Percentiles rank a stretch among this genome's conserved stretches.
These are phyloP conservation scores for Eumacrocentrus americanus DNA, from an alignment of 2,888 invertebrate species.

Conservation along the genomic window DNA sequence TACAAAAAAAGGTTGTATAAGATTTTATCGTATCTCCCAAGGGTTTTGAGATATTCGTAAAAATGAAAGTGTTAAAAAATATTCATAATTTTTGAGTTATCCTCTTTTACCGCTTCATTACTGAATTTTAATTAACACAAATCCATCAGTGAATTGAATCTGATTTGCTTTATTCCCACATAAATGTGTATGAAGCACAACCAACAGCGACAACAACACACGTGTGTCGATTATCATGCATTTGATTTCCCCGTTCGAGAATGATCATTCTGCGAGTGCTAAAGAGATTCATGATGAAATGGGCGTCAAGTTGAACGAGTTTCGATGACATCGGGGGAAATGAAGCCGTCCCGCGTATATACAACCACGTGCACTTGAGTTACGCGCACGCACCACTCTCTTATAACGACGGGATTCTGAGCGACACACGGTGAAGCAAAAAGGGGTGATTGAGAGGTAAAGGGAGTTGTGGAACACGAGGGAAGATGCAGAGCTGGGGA, in stretches of 20 bases:
- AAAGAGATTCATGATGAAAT: slow-evolving; percentile 26
- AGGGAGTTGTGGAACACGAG: slow-evolving; percentile 22
- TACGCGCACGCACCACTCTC: slow-evolving; percentile 16
- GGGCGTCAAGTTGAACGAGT: slow-evolving; percentile 24
- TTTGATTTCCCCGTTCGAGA: not conserved
- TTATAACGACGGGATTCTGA: slow-evolving; percentile 27
- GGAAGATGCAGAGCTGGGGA: slow-evolving; percentile 6
- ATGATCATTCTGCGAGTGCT: slow-evolving; percentile 23
- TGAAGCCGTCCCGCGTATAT: slow-evolving; percentile 34
- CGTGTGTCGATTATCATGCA: slow-evolving; percentile 18
- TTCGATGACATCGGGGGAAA: slow-evolving; percentile 41
- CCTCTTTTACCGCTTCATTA: too few relatives aligned
- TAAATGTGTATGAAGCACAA: not conserved
- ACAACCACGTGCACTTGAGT: slow-evolving; percentile 27
- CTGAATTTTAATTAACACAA: slow-evolving; percentile 1
- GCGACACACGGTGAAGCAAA: slow-evolving; percentile 25
- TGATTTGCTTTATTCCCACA: slow-evolving; percentile 22
- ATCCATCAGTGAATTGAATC: not conserved
- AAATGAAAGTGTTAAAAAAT: too few relatives aligned
- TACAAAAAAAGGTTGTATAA: not conserved
- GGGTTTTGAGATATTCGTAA: too few relatives aligned
- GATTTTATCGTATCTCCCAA: too few relatives aligned
- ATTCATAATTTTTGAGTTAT: too few relatives aligned
- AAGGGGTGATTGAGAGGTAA: slow-evolving; percentile 10
- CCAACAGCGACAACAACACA: too few relatives aligned